phyloP scores from a whole-genome alignment of 1,140 invertebrate genomes.

The Proctacanthus coquilletti region DNA sequence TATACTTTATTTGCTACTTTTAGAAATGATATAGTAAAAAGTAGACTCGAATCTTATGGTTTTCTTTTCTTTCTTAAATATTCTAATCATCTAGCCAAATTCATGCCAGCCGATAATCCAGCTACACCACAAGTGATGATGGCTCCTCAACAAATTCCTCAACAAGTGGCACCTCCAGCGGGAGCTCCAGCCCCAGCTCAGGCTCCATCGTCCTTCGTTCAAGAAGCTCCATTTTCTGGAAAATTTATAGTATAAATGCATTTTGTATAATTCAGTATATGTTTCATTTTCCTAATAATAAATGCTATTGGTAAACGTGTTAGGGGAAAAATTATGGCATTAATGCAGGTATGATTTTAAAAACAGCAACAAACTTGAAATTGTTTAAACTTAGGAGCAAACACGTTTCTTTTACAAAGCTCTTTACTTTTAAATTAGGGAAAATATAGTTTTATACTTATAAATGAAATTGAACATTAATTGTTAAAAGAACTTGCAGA shows the following conservation, averaged over 20 bases:
- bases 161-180: not conserved
- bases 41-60: not conserved
- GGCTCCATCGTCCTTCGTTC: not conserved
- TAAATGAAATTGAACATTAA: not conserved
- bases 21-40: not conserved
- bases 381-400: not conserved
- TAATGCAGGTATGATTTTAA: not conserved
- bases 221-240: not conserved
- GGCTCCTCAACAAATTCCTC: too few relatives aligned
- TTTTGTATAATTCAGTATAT: not conserved
- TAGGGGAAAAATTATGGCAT: not conserved
- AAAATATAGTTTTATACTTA: not conserved
- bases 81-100: not conserved
- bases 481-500: not conserved
- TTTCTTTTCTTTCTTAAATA: not conserved
- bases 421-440: not conserved
- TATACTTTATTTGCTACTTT: not conserved
- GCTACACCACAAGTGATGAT: not conserved
- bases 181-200: not conserved
- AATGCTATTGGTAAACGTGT: not conserved
- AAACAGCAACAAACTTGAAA: not conserved
- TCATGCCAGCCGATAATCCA: slow-evolving; percentile 1
- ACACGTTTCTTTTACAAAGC: not conserved
- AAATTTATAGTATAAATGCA: not conserved
- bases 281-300: not conserved